Percentiles rank a stretch among this genome's conserved stretches.
These are phyloP conservation scores for Enteromius treurensis DNA, from an alignment of 2,797 vertebrate species.

Conservation along the genomic window DNA sequence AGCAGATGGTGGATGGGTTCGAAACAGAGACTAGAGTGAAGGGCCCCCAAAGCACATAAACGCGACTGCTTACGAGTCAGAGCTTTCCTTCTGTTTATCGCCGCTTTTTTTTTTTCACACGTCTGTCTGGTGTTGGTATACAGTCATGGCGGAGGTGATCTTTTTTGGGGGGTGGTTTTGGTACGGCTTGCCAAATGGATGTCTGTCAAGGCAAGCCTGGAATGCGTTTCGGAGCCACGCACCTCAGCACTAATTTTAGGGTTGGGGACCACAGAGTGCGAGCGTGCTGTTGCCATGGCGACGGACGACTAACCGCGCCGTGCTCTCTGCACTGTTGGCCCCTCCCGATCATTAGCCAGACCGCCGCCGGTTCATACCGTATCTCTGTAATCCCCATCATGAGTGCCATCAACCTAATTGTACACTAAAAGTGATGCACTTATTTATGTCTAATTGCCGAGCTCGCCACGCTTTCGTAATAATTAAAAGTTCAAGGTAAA, in stretches of 20 bases:
- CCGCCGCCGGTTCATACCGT: slow-evolving; percentile 57
- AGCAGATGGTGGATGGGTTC: slow-evolving; percentile 76
- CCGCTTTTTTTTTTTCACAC: slow-evolving; percentile 59
- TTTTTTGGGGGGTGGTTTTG: slow-evolving; percentile 68
- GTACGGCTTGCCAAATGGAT: slow-evolving; percentile 66
- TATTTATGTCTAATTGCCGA: slow-evolving; percentile 26
- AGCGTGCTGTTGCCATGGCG: slow-evolving; percentile 77
- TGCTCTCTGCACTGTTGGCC: slow-evolving; percentile 67
- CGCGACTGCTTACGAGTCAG: slow-evolving; percentile 62
- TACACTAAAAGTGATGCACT: slow-evolving; percentile 46
- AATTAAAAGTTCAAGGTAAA: slow-evolving; percentile 70
- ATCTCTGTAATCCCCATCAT: slow-evolving; percentile 40
- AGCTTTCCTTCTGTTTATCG: slow-evolving; percentile 68
- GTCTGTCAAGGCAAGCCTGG: slow-evolving; percentile 53
- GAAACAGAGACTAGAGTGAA: slow-evolving; percentile 59
- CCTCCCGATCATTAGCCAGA: slow-evolving; percentile 62
- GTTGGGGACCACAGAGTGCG: slow-evolving; percentile 78
- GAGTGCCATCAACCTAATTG: slow-evolving; percentile 42
- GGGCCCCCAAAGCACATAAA: slow-evolving; percentile 70
- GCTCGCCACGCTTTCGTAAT: slow-evolving; percentile 44
- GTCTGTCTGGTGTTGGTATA: slow-evolving; percentile 51
- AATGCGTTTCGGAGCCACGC: slow-evolving; percentile 76
- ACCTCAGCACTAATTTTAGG: slow-evolving; percentile 84
- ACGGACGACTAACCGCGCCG: slow-evolving; percentile 73
- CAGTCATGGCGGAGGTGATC: slow-evolving; percentile 65